Percentiles rank a stretch among this genome's conserved stretches.
phyloP scores from a whole-genome alignment of 2,113 vertebrate genomes.

The Nicator chloris region DNA sequence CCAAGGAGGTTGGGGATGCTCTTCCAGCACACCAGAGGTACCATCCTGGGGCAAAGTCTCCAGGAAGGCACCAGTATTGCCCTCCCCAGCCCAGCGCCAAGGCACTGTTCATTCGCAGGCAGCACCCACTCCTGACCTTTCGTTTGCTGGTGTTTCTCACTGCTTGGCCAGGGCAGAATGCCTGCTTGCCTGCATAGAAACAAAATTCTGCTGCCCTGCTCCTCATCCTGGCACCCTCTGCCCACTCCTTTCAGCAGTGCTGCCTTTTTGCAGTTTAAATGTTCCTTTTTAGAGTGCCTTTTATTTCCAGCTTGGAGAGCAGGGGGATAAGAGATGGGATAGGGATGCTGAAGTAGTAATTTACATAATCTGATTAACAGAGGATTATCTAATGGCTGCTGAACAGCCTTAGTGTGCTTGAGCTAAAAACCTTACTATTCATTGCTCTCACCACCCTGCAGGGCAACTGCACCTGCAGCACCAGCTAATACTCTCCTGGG shows the following conservation, averaged over 20 bases:
- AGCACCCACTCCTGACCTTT: background rate
- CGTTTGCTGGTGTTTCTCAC: background rate
- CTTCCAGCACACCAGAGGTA: background rate
- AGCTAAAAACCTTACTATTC: constrained; percentile 92
- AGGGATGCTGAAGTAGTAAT: constrained; percentile 86
- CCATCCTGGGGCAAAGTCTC: background rate
- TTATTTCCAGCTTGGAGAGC: constrained; percentile 51
- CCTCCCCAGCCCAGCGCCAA: background rate
- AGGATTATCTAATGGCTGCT: constrained; percentile 88
- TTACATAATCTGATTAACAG: constrained; percentile 98
- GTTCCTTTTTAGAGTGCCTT: constrained; percentile 54
- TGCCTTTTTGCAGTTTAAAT: constrained; percentile 29
- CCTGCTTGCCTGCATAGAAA: background rate
- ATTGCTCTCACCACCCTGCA: constrained; percentile 82
- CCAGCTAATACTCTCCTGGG: constrained; percentile 62
- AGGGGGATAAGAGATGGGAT: constrained; percentile 20
- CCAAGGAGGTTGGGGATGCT: background rate
- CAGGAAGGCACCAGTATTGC: background rate
- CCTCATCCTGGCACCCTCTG: background rate
- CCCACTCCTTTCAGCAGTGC: background rate
- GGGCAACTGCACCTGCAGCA: constrained; percentile 89
- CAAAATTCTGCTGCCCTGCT: background rate
- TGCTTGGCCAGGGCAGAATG: background rate
- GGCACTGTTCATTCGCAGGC: background rate
- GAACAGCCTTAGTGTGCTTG: constrained; percentile 85